Conservation (phyloP, 2,888 invertebrate genomes). For the Tiliacea citrago region DNA sequence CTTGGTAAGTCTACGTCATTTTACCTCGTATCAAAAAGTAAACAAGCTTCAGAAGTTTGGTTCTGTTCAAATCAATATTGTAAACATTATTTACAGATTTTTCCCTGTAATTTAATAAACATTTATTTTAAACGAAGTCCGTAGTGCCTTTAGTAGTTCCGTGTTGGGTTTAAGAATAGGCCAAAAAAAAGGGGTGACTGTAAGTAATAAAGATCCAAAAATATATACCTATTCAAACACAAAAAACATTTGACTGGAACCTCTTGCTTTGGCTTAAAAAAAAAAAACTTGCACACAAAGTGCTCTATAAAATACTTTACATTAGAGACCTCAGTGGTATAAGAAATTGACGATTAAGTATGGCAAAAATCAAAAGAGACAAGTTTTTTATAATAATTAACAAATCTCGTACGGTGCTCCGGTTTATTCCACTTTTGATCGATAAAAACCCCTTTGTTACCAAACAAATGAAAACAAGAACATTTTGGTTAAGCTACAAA, state of each 20-base stretch:
- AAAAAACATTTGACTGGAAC: neutral
- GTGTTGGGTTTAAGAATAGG: neutral
- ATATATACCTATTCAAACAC: neutral
- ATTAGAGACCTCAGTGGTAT: neutral
- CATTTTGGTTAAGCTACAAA: constrained; percentile 63
- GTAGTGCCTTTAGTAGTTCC: neutral
- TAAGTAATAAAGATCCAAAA: neutral
- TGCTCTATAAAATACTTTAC: neutral
- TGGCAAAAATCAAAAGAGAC: neutral
- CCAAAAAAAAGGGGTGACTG: too few species aligned
- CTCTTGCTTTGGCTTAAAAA: neutral
- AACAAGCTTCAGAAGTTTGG: constrained; percentile 1
- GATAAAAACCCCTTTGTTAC: constrained; percentile 62
- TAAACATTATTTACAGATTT: too few species aligned
- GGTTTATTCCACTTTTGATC: constrained; percentile 41
- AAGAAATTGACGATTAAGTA: neutral
- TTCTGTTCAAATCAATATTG: neutral
- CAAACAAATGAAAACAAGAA: constrained; percentile 67
- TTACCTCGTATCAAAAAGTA: neutral
- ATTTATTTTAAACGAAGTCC: neutral
- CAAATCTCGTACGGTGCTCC: constrained; percentile 1
- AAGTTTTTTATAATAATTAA: neutral
- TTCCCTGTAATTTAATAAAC: too few species aligned
- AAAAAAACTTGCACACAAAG: neutral
- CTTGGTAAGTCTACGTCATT: constrained; percentile 53